Percentiles rank a stretch among this genome's conserved stretches.
Conservation (phyloP, 2,113 vertebrate genomes). For the Tyrannus savana region DNA sequence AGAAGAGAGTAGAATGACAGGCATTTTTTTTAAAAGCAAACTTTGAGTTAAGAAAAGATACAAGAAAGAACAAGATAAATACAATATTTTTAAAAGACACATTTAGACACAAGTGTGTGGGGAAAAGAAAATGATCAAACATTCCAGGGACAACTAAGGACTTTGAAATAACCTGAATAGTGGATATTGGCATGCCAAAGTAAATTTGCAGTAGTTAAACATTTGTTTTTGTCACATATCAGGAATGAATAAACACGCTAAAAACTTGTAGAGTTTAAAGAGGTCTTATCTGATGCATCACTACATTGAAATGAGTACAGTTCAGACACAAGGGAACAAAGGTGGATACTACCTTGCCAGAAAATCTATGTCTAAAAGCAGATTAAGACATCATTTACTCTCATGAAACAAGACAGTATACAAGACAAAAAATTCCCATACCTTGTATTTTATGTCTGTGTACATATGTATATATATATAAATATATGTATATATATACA, state of each 20-base stretch:
- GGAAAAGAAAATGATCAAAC: neutral
- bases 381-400: neutral
- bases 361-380: neutral
- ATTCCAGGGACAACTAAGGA: neutral
- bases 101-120: neutral
- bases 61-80: neutral
- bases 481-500: too few relatives aligned
- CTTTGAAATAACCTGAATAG: neutral
- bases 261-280: neutral
- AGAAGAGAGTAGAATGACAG: neutral
- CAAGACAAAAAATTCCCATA: fast-evolving
- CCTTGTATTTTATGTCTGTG: neutral
- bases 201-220: neutral
- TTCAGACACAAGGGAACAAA: neutral
- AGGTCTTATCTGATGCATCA: neutral
- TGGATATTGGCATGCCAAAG: neutral
- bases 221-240: neutral
- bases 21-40: neutral
- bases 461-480: neutral
- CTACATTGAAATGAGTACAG: neutral
- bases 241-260: neutral
- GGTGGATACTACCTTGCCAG: neutral
- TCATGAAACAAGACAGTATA: neutral
- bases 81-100: neutral
- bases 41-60: neutral